Evolutionary conservation across 1,140 invertebrate species (phyloP), one percentile per base, ranked within the genome.

Genomic region (Nasonia vitripennis): DNA sequence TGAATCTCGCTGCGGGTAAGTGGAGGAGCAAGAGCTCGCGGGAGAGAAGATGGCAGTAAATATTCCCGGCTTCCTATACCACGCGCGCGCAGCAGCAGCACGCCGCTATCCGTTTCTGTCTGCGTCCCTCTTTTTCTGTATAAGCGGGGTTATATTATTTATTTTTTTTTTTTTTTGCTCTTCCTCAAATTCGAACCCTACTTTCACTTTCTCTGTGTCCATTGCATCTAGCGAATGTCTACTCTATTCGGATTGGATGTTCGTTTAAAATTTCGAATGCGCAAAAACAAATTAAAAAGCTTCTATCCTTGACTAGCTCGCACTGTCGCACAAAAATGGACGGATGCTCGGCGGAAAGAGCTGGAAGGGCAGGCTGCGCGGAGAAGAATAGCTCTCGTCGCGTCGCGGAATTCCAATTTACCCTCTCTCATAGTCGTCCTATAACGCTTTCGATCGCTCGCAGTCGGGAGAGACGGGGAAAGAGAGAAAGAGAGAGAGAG

Each of bases 41-140:
- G 9, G 41, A 91, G 91, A 93, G 91, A 93, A 93, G 91, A 93
- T 93, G 92, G 92, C 92, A 92, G 93, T 93, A 93, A 93, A 93
- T 93, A 93, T 93, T 93, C 92, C 67, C 89, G 84, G 87, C 87
- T 89, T 90, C 89, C 89, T 90, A 27, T 27, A 89, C 87, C 78
- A 86, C 86, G 87, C 83, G 80, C 62, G 88, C 81, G 87, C 87
- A 27, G 75, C 89, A 51, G 86, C 86, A 85, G 84, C 88, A 83
- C 87, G 87, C 86, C 71, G 67, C 48, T 84, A 84, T 90, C 86
- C 88, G 85, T 87, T 87, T 85, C 20, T 85, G 85, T 45, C 71
- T 87, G 83, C 84, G 83, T 84, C 84, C 86, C 86, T 86, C 86
- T 68, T 81, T 83, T 79, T 55, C 17, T 14, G 0, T 55, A 17